Evolutionary conservation across 2,888 invertebrate genomes (phyloP), one percentile per base, ranked within the genome.

Genomic region (Operophtera brumata): DNA sequence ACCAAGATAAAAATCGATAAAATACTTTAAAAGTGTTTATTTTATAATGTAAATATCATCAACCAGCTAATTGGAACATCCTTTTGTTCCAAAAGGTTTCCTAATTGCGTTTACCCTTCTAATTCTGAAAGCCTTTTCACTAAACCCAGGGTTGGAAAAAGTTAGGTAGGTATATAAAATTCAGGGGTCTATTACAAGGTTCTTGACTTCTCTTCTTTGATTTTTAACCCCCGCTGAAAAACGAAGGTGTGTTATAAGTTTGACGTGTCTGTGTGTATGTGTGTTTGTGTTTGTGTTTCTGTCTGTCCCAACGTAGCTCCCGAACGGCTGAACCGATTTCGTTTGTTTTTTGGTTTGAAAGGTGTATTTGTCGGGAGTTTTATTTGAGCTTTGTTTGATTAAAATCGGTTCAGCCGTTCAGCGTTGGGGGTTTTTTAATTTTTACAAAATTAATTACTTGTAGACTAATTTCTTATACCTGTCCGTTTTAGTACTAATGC

Each of bases 21-120:
- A 20, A 20, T 2, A 20, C 20, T 4, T 20, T 20, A 20, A 20
- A 20, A 3, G 20, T 20, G 20, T 20, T n/a, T 30, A 20, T 20
- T 32, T 0, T 6, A 45, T 8, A 43, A 43, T 26, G 35, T n/a
- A 45, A 45, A 40, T 44, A 6, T 39, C 35, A 48, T 28, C 32
- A 36, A 34, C 46, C 4, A 13, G 35, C 28, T 49, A 49, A 54
- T 54, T 13, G 40, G 34, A 40, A 26, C 28, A 54, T 14, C 45
- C 52, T 26, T 52, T 48, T 52, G 36, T 46, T 45, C 25, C 35
- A 25, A 36, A 46, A 30, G 46, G 49, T 46, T 43, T 46, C 53
- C 11, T 57, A 57, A 53, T 57, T 49, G 37, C 34, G 35, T 57
- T 57, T 42, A 50, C 35, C 49, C 57, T 44, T 58, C 54, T 57